Base-by-base conservation (phyloP, 2,888 invertebrate species). In the Drosophila greeni region DNA sequence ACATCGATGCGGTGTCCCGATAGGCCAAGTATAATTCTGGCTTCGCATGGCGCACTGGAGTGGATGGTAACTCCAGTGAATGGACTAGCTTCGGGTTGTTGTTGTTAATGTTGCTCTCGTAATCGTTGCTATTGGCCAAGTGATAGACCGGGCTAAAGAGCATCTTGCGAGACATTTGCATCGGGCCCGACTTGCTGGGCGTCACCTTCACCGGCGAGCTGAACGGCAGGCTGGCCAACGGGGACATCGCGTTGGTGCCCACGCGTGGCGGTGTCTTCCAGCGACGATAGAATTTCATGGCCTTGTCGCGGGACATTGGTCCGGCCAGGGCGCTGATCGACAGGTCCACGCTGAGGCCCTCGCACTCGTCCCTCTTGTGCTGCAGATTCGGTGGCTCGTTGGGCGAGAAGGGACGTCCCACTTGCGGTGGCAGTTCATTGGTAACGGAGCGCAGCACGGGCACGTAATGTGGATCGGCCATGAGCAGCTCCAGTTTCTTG, bases 261-360 rank as follows among this genome's bases (percentile, higher is more conserved):
- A 85, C 34, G 14, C 94, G 91, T 0, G 95, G 95, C 7, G 96
- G 95, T 0, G 95, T 95, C 90, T 95, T 95, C 95, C 95, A 96
- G 53, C 93, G 91, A 62, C 92, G 92, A 11, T 93, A 91, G 89
- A 96, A 96, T 62, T 89, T 89, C 76, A 86, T 90, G 0, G 96
- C 96, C 55, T 92, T 91, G 14, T 90, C 90, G 68, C 93, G 92
- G 37, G 92, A 92, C 97, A 97, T 97, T 18, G 98, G 98, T 0
- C 98, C 98, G 11, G 97, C 97, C 89, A 94, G 94, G 0, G 97
- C 97, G 82, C 92, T 92, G 73, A 96, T 94, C 90, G 95, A 94
- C 75, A 93, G 87, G 48, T 92, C 91, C 0, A 95, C 93, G 76
- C 91, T 92, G 12, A 94, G 88, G 0, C 93, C 93, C 87, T 94